Conservation (phyloP, 2,888 invertebrate species). For the Idaea dimidiata region DNA sequence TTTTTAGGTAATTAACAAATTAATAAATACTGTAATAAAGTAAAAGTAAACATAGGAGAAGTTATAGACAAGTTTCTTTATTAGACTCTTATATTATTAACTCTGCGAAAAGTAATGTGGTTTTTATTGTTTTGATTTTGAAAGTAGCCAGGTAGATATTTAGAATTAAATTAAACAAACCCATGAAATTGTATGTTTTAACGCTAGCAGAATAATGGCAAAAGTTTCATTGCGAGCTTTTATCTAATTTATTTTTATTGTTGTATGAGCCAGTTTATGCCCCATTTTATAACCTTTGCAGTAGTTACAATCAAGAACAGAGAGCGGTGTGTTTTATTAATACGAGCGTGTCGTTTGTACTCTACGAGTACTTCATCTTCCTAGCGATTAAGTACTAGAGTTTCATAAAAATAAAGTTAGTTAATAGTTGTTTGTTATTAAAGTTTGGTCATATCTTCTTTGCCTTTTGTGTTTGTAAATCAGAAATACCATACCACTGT, state of each 20-base stretch:
- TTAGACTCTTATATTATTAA: background rate
- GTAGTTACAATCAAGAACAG: conserved; percentile 53
- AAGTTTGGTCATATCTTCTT: too few relatives aligned
- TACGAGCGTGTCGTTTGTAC: conserved; percentile 3
- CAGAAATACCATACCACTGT: too few relatives aligned
- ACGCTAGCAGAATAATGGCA: conserved; percentile 61
- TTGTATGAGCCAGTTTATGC: conserved; percentile 70
- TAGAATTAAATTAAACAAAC: conserved; percentile 71
- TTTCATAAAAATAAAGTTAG: background rate
- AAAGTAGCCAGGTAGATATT: conserved; percentile 46
- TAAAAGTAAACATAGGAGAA: too few relatives aligned
- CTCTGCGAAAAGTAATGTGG: conserved; percentile 17
- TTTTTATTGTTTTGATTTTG: conserved; percentile 22
- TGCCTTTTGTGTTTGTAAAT: too few relatives aligned
- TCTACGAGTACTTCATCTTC: background rate
- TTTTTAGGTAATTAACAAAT: too few relatives aligned
- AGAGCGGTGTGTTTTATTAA: conserved; percentile 39
- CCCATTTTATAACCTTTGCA: conserved; percentile 61
- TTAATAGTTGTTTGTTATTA: too few relatives aligned
- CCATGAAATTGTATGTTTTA: conserved; percentile 65
- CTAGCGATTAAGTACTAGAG: background rate
- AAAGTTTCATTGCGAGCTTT: conserved; percentile 75
- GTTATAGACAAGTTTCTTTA: too few relatives aligned
- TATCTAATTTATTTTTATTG: conserved; percentile 78
- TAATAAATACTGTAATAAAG: too few relatives aligned